Base-by-base conservation (phyloP, 2,888 invertebrate species). In the Archips crataeganus region DNA sequence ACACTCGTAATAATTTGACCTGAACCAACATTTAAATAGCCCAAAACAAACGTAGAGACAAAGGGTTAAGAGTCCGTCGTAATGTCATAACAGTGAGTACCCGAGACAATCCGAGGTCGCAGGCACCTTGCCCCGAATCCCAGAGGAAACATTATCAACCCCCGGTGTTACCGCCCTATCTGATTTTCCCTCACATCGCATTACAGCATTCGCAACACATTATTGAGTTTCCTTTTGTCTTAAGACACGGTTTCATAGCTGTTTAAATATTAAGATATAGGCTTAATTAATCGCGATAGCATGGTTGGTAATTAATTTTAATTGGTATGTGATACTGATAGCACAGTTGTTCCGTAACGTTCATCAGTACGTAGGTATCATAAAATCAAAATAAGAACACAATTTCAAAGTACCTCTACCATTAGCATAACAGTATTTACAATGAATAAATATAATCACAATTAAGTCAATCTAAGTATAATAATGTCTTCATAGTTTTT, bases 141-240 rank as follows among this genome's bases (percentile, higher is more conserved):
- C 85, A 74, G 85, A 85, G 89, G 85, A 86, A 86, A 85, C 87
- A 87, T 89, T 90, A 89, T 89, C 88, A 81, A 82, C 83, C 79
- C 84, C 83, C 84, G 80, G 84, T 87, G 86, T 84, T 85, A 84
- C 85, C 8, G 79, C 79, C 81, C 82, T 86, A 87, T 88, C 87
- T 85, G 88, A 87, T 88, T 85, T 81, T 79, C 82, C 80, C 77
- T 82, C 83, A 84, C 81, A 77, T 83, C 82, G 80, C 83, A 79
- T 81, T 77, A 84, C 83, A 80, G 81, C 86, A 85, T 87, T 85
- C 83, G 83, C 81, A 81, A 86, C 81, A 86, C 83, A 86, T 85
- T 86, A 85, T 85, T 85, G 80, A 85, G 70, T 72, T 70, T 68
- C 71, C 71, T 73, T 75, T 74, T 73, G 70, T 71, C 51, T 59